Percentiles rank a stretch among this genome's conserved stretches.
Conservation (phyloP, 2,113 vertebrate species). For the Tenrec ecaudatus region DNA sequence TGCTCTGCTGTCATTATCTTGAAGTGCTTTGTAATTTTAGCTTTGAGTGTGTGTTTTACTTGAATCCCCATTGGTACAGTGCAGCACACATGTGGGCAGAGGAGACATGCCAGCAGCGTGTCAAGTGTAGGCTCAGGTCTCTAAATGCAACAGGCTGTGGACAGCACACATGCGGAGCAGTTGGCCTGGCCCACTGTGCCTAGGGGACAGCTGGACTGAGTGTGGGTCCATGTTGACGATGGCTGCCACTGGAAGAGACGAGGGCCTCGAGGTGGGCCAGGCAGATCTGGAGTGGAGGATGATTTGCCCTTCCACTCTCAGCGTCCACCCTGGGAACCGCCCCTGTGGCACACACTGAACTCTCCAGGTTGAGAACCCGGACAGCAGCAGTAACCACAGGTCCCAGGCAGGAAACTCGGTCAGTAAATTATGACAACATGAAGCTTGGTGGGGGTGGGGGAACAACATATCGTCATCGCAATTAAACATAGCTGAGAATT, state of each 20-base stretch:
- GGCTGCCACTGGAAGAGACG: neutral
- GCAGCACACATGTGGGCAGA: neutral
- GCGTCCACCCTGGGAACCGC: neutral
- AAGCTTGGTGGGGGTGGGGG: too few species aligned
- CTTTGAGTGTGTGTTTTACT: neutral
- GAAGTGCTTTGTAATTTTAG: neutral
- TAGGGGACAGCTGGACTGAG: neutral
- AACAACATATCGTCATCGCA: neutral
- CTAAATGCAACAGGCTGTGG: neutral
- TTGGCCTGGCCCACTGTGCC: too few species aligned
- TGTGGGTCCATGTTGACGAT: too few species aligned
- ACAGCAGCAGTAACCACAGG: neutral
- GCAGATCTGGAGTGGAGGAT: neutral
- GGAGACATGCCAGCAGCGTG: accelerated
- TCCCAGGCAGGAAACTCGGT: neutral
- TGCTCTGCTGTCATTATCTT: neutral
- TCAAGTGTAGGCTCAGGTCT: neutral
- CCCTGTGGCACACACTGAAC: neutral
- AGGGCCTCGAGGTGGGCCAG: neutral
- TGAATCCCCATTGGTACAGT: neutral
- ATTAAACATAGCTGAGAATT: neutral
- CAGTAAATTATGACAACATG: constrained; percentile 1
- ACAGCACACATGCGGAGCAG: accelerated
- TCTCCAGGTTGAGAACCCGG: neutral
- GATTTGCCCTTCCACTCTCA: neutral